Evolutionary conservation across 2,888 invertebrate species (phyloP).

Genomic region (Stramonita haemastoma): DNA sequence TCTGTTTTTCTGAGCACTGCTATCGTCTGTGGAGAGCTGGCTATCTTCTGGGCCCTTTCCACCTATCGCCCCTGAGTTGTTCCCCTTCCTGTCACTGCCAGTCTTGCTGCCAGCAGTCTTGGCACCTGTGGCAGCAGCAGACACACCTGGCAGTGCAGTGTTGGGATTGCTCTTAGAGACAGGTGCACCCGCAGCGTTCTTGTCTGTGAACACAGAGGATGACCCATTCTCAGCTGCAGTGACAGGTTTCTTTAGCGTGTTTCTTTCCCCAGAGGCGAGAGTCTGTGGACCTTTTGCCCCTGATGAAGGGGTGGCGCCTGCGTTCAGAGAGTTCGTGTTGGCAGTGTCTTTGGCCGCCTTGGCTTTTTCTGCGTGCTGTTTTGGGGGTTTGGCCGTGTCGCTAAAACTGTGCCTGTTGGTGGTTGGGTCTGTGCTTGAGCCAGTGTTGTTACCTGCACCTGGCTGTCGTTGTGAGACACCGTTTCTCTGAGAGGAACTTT

Average conservation of each 20-base stretch:
- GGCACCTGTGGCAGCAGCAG: not conserved
- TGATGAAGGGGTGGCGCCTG: too few relatives aligned
- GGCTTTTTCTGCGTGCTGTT: not conserved
- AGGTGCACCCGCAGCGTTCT: not conserved
- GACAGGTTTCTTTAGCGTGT: not conserved
- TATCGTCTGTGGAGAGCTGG: not conserved
- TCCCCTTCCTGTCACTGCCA: not conserved
- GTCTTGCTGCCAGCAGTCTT: not conserved
- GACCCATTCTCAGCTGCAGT: not conserved
- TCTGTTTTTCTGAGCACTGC: not conserved
- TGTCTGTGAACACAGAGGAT: not conserved
- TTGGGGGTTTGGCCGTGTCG: not conserved
- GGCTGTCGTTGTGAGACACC: not conserved
- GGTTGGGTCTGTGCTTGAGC: not conserved
- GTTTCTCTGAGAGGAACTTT: not conserved
- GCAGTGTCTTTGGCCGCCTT: not conserved
- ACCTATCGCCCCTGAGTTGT: not conserved
- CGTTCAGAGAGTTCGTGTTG: too few relatives aligned
- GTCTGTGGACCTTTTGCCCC: not conserved
- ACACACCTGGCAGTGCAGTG: not conserved
- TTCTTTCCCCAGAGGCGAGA: constrained; percentile 33
- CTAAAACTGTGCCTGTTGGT: not conserved
- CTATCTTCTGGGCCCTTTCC: not conserved
- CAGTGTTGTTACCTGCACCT: not conserved
- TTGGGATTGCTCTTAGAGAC: not conserved